phyloP scores from a whole-genome alignment of 1,140 invertebrate species.

The Zaprionus davidi region DNA sequence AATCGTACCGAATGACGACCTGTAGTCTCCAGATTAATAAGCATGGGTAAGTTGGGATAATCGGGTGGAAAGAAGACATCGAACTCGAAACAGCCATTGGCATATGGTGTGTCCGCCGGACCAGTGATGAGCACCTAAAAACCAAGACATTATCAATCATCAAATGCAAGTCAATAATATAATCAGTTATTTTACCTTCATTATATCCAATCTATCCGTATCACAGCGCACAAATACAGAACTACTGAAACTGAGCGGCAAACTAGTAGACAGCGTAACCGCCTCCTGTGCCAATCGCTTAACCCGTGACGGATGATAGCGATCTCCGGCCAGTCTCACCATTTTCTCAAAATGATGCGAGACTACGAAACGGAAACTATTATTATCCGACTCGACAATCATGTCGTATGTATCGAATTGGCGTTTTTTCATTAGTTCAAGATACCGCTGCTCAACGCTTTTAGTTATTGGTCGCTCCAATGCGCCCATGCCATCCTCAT shows the following conservation, averaged over 20 bases:
- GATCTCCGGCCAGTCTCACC: slow-evolving; percentile 93
- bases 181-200: slow-evolving; percentile 89
- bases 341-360: slow-evolving; percentile 96
- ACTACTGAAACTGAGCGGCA: slow-evolving; percentile 96
- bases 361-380: slow-evolving; percentile 92
- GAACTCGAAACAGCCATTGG: slow-evolving; percentile 95
- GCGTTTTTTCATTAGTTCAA: slow-evolving; percentile 93
- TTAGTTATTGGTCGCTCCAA: slow-evolving; percentile 85
- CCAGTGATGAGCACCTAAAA: slow-evolving; percentile 95
- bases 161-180: background rate
- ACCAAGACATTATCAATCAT: slow-evolving; percentile 26
- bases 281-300: slow-evolving; percentile 97
- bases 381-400: slow-evolving; percentile 90
- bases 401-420: slow-evolving; percentile 97
- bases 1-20: slow-evolving; percentile 97
- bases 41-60: slow-evolving; percentile 92
- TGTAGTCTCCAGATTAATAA: slow-evolving; percentile 97
- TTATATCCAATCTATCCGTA: slow-evolving; percentile 96
- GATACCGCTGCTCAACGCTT: slow-evolving; percentile 90
- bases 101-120: slow-evolving; percentile 94
- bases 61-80: slow-evolving; percentile 96
- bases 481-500: slow-evolving; percentile 68
- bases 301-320: slow-evolving; percentile 93
- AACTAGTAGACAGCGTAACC: slow-evolving; percentile 96
- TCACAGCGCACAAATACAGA: slow-evolving; percentile 98